Conservation (phyloP, 2,797 vertebrate species). For the Crenichthys baileyi region DNA sequence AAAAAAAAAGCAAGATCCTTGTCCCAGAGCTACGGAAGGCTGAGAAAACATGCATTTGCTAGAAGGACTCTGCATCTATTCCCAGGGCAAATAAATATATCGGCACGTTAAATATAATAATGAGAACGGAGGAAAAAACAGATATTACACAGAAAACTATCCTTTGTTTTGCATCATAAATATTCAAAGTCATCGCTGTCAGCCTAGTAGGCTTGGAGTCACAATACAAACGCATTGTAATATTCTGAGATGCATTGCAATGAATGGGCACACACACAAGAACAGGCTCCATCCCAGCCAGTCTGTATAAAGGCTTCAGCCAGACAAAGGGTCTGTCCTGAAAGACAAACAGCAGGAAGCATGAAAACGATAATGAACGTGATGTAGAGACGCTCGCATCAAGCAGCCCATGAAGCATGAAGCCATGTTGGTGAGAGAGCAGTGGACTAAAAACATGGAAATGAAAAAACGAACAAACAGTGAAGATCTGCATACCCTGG, state of each 20-base stretch:
- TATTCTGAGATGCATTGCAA: slow-evolving; percentile 49
- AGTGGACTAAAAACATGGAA: slow-evolving; percentile 40
- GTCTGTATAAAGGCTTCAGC: slow-evolving; percentile 34
- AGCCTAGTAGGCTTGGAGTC: slow-evolving; percentile 44
- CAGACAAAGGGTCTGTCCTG: slow-evolving; percentile 62
- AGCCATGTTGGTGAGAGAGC: slow-evolving; percentile 7
- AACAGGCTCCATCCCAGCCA: slow-evolving; percentile 34
- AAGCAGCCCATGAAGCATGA: slow-evolving; percentile 6
- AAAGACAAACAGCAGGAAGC: slow-evolving; percentile 63
- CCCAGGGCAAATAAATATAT: slow-evolving; percentile 51
- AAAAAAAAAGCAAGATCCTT: slow-evolving; percentile 79
- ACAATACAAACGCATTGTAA: slow-evolving; percentile 45
- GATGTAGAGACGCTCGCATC: slow-evolving; percentile 18
- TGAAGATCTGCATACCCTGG: slow-evolving; percentile 54
- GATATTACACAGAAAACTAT: neutral
- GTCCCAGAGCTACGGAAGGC: slow-evolving; percentile 89
- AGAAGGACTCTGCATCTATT: slow-evolving; percentile 39
- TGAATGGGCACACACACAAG: slow-evolving; percentile 27
- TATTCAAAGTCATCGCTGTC: slow-evolving; percentile 60
- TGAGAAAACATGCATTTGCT: slow-evolving; percentile 83
- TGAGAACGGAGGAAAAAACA: slow-evolving; percentile 5
- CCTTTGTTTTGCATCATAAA: slow-evolving; percentile 5
- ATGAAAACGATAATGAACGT: slow-evolving; percentile 44
- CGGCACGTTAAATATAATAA: slow-evolving; percentile 40
- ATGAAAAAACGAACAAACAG: slow-evolving; percentile 49